Base-by-base conservation (phyloP, 2,797 vertebrate species). In the Chaetodon trifasciatus region DNA sequence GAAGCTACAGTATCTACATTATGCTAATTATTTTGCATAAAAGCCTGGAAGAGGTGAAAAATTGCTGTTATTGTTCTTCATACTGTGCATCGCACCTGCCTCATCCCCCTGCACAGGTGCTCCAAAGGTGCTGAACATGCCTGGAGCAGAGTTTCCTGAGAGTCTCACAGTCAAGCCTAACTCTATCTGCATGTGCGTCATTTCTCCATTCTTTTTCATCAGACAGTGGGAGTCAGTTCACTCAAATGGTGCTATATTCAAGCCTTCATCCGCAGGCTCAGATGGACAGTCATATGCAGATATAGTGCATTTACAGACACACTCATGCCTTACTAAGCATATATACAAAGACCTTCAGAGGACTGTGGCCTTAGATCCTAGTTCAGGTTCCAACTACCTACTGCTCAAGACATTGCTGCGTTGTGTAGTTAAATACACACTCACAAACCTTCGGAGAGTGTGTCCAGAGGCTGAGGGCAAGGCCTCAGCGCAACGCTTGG, bases 401-500 rank as follows among this genome's bases (percentile, higher is more conserved):
- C 66, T 52, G 39, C 74, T 73, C n/a, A 44, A 78, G 42, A 58
- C 37, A 61, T 37, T 32, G 12, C 52, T 19, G 28, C 55, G 49
- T 74, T 78, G 64, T 66, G 28, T 71, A 71, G 73, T 69, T 28
- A 42, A 15, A 56, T 23, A 57, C 69, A 76, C 63, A 75, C 44
- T 65, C n/a, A 57, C 15, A 81, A 44, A 53, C 16, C 56, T 84
- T 69, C 69, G 35, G 37, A 62, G 76, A 79, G 62, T 56, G 44
- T 46, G 67, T 85, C 76, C 57, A 76, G 57, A 83, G 52, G 60
- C 63, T 40, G 24, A 72, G 75, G 63, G 61, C 78, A 66, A 81
- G 69, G 65, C 88, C 81, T 85, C 55, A 80, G 71, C 47, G 28
- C 23, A 52, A 40, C 79, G 44, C 86, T 81, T 91, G 92, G 91